Conservation (phyloP, 2,888 invertebrate genomes). For the Plebejus argus region DNA sequence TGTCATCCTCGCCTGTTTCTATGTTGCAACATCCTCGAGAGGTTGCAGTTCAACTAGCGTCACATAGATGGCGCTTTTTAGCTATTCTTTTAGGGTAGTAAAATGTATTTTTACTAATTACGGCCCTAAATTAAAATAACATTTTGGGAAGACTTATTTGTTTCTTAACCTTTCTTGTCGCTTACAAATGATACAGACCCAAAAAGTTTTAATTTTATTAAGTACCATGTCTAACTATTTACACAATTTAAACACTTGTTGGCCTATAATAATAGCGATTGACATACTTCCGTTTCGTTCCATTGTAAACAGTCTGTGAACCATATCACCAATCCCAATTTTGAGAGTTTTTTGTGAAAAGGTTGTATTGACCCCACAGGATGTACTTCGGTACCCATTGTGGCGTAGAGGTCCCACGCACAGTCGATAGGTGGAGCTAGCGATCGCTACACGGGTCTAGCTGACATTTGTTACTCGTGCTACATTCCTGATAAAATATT, state of each 20-base stretch:
- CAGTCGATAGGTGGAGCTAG: conserved; percentile 73
- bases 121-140: not conserved
- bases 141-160: not conserved
- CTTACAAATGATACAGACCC: not conserved
- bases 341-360: conserved; percentile 63
- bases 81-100: not conserved
- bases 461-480: conserved; percentile 67
- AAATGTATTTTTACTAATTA: not conserved
- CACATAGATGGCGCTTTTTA: conserved; percentile 2
- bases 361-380: conserved; percentile 60
- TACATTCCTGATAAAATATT: conserved; percentile 41
- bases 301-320: conserved; percentile 64
- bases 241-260: not conserved
- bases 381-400: conserved; percentile 48
- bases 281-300: conserved; percentile 56
- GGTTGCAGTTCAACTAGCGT: not conserved
- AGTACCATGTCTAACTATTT: not conserved
- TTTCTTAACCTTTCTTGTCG: not conserved
- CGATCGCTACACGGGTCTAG: conserved; percentile 55
- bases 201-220: not conserved
- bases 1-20: conserved; percentile 34
- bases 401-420: conserved; percentile 46
- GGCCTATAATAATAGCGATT: not conserved
- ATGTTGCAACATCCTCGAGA: conserved; percentile 19
- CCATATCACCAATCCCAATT: conserved; percentile 68